A percentile compares a stretch with the other conserved stretches of the same genome.
These are phyloP conservation scores for Megalopta genalis DNA, from an alignment of 1,140 invertebrate species.

Conservation along the genomic window DNA sequence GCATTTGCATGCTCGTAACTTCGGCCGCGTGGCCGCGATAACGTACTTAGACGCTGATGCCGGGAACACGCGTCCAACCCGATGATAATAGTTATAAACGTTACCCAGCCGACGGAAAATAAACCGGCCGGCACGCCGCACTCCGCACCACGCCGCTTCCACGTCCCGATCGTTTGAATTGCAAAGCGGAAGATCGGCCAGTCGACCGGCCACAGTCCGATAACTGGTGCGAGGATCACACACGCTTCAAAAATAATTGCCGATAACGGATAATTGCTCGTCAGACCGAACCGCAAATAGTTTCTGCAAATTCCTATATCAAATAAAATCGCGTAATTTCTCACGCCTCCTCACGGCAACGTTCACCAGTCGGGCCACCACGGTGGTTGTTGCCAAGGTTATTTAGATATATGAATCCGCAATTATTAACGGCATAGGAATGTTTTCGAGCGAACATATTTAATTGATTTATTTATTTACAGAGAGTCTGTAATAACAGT, in stretches of 20 bases:
- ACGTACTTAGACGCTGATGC: slow-evolving; percentile 28
- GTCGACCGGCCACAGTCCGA: background rate
- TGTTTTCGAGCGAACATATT: too few relatives aligned
- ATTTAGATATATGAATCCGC: too few relatives aligned
- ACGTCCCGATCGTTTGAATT: slow-evolving; percentile 10
- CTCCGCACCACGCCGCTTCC: background rate
- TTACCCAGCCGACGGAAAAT: background rate
- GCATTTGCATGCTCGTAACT: slow-evolving; percentile 54
- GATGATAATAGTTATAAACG: slow-evolving; percentile 36
- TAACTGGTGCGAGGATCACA: background rate
- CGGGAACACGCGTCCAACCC: slow-evolving; percentile 26
- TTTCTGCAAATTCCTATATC: background rate
- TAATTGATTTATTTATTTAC: too few relatives aligned
- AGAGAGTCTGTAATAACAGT: too few relatives aligned
- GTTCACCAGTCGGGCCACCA: too few relatives aligned
- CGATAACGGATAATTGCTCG: background rate
- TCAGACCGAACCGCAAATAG: background rate
- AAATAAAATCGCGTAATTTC: background rate
- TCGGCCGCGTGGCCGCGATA: slow-evolving; percentile 26
- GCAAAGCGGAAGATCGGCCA: background rate
- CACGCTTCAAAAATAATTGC: background rate
- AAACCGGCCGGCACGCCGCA: background rate
- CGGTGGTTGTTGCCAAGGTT: too few relatives aligned
- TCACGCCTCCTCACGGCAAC: background rate
- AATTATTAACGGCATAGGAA: too few relatives aligned